Evolutionary conservation across 2,888 invertebrate species (phyloP), one percentile per base, ranked within the genome.

Genomic region (Pachycephus smyrnensis): DNA sequence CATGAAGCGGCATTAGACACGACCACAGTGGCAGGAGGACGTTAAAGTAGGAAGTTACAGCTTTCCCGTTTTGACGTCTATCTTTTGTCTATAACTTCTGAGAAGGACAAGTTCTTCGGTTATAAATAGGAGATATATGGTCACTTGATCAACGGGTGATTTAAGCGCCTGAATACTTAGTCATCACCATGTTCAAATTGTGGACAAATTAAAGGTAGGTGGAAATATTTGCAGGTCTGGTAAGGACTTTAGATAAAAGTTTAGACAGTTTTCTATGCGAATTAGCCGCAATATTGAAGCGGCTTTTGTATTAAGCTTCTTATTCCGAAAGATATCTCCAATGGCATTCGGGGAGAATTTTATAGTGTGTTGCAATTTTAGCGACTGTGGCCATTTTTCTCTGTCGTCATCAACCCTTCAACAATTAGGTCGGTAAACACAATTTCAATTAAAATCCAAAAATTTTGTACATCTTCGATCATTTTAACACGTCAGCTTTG

Each of bases 11-110:
- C 31, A 30, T 30, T 6, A 30, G 31, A 12, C 35, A 73, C 31
- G 69, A 76, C 76, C 74, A 30, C 30, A 71, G 73, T 75, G 76
- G 31, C 73, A 31, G 23, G 35, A 68, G 33, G 75, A 40, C 74
- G 76, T 80, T 37, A 77, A 9, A 71, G 71, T 32, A 71, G 33
- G 12, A 71, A 71, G 23, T 71, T 11, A 6, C 9, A 55, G 55
- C 55, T 55, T 55, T 55, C 55, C 55, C 55, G 55, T 55, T 55
- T 55, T 55, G 55, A 9, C 55, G 15, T 15, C 12, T 40, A 40
- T 15, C 40, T 40, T 40, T 15, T 40, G 40, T 12, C 40, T 15
- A 4, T 40, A 40, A 12, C 15, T 15, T 40, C 4, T 40, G 40
- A 40, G 4, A 40, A 40, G 15, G 15, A 40, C 12, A 15, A 40